A percentile compares a stretch with the other conserved stretches of the same genome.
Evolutionary conservation across 2,888 invertebrate species (phyloP).

Genomic region (Oscheius sp.): DNA sequence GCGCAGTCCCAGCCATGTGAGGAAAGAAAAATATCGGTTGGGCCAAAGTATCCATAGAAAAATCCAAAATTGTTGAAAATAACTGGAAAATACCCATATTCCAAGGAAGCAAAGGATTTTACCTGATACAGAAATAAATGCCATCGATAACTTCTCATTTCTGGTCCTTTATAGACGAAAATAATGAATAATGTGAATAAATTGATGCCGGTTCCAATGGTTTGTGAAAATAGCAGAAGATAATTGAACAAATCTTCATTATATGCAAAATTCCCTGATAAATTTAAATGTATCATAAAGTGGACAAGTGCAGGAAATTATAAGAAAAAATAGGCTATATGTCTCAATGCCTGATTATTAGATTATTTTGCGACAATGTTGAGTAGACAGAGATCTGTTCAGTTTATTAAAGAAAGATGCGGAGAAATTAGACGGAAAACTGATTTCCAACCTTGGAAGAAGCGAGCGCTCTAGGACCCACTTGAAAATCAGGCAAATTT

Average conservation of each 20-base stretch:
- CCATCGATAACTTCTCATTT: conserved; percentile 5
- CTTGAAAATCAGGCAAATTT: too few species aligned
- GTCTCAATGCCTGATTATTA: too few species aligned
- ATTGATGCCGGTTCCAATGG: conserved; percentile 1
- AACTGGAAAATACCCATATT: not conserved
- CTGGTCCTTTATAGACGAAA: conserved; percentile 4
- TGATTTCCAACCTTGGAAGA: too few species aligned
- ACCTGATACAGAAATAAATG: conserved; percentile 24
- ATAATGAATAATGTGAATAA: conserved; percentile 21
- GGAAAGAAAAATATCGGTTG: conserved; percentile 28
- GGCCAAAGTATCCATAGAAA: conserved; percentile 18
- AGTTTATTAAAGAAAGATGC: too few species aligned
- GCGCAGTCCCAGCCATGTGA: conserved; percentile 12
- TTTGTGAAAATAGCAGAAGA: conserved; percentile 11
- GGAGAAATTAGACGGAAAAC: too few species aligned
- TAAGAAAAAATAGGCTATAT: too few species aligned
- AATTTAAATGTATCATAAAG: conserved; percentile 16
- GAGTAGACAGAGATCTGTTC: too few species aligned
- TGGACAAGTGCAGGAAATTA: conserved; percentile 6
- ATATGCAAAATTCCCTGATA: conserved; percentile 17
- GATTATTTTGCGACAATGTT: too few species aligned
- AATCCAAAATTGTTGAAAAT: not conserved
- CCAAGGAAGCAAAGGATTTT: too few species aligned
- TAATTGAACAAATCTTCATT: not conserved
- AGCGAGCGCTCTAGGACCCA: too few species aligned